Percentiles rank a stretch among this genome's conserved stretches.
These are phyloP conservation scores for Lasioglossum marginatum DNA, from an alignment of 2,888 invertebrate genomes.

Conservation along the genomic window DNA sequence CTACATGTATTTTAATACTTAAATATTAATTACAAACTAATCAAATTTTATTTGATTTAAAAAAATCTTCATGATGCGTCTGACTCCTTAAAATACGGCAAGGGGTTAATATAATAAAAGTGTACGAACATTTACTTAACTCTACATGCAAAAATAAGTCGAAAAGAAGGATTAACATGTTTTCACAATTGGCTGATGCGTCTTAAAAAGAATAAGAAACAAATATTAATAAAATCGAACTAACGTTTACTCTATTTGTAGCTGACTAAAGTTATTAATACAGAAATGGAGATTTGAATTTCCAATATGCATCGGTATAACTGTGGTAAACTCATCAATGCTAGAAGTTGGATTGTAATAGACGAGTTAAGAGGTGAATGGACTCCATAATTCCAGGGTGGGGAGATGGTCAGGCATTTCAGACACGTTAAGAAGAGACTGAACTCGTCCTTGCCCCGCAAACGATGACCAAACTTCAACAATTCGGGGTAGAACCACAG, in stretches of 20 bases:
- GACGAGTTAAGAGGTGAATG: neutral
- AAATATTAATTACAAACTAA: no score
- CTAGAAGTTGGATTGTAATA: neutral
- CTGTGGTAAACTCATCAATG: neutral
- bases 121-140: no score
- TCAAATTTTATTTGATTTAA: no score
- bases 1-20: no score
- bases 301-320: neutral
- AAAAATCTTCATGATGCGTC: no score
- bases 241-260: neutral
- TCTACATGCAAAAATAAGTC: no score
- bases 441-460: neutral
- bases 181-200: no score
- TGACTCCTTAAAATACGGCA: no score
- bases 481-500: constrained; percentile 27
- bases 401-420: constrained; percentile 33
- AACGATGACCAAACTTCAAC: constrained; percentile 41
- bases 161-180: no score
- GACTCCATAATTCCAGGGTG: neutral
- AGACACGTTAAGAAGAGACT: constrained; percentile 32
- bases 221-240: no score
- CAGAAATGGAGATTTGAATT: neutral
- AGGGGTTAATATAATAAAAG: no score
- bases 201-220: no score
- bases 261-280: neutral